These are phyloP conservation scores for Lerista edwardsae DNA, from an alignment of 2,797 vertebrate genomes.

Conservation along the genomic window DNA sequence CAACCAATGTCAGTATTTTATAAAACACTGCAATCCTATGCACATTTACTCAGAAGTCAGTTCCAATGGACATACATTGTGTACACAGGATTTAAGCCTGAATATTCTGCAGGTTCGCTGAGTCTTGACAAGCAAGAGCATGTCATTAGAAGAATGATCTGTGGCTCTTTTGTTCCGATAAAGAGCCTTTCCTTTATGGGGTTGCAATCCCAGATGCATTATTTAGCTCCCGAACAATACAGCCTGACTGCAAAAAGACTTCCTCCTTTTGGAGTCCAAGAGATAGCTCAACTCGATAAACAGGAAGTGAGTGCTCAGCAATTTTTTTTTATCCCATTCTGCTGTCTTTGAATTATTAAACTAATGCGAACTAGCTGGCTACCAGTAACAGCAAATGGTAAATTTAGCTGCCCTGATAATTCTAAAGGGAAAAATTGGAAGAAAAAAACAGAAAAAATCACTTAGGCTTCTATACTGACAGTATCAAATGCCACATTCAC, in stretches of 20 bases:
- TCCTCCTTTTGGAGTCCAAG: conserved; percentile 46
- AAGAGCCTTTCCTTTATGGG: conserved; percentile 46
- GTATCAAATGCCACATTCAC: conserved; percentile 25
- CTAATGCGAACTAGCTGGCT: conserved; percentile 40
- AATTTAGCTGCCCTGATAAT: conserved; percentile 52
- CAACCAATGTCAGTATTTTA: background rate
- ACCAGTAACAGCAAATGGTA: conserved; percentile 49
- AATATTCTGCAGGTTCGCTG: conserved; percentile 27
- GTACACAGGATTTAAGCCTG: background rate
- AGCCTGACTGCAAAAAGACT: conserved; percentile 49
- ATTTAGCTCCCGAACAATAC: conserved; percentile 51
- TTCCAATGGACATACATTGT: no score
- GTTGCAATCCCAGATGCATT: conserved; percentile 46
- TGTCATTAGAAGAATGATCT: conserved; percentile 41
- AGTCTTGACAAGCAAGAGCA: conserved; percentile 35
- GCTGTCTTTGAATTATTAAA: conserved; percentile 59
- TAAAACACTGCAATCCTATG: conserved; percentile 16
- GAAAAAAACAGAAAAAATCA: background rate
- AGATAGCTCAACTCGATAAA: conserved; percentile 59
- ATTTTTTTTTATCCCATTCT: conserved; percentile 41
- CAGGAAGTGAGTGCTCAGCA: conserved; percentile 68
- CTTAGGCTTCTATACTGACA: conserved; percentile 17
- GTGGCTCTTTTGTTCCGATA: conserved; percentile 42
- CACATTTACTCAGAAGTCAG: no score
- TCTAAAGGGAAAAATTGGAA: conserved; percentile 23